phyloP scores from a whole-genome alignment of 2,888 invertebrate genomes.

The Netelia fuscicornis region DNA sequence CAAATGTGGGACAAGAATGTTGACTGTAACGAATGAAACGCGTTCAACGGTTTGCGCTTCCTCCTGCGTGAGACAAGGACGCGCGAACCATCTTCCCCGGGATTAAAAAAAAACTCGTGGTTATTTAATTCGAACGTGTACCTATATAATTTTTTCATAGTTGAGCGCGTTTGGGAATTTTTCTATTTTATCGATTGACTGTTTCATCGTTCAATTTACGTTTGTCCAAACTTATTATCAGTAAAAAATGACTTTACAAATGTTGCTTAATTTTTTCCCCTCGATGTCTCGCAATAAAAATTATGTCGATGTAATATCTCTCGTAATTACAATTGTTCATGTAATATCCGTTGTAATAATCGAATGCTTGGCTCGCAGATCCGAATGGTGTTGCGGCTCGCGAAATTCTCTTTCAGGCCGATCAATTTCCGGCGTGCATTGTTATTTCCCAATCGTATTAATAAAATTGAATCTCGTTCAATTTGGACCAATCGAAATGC shows the following conservation, averaged over 20 bases:
- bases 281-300: neutral
- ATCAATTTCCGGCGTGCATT: too few relatives aligned
- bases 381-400: neutral
- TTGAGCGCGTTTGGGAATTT: neutral
- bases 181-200: slow-evolving; percentile 19
- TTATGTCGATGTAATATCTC: slow-evolving; percentile 32
- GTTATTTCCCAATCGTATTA: neutral
- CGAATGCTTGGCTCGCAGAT: neutral
- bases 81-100: neutral
- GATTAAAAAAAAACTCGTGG: neutral
- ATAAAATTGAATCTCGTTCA: neutral
- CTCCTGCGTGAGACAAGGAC: neutral
- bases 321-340: slow-evolving; percentile 4
- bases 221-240: too few relatives aligned
- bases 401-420: slow-evolving; percentile 11
- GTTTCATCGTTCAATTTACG: too few relatives aligned
- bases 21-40: slow-evolving; percentile 33
- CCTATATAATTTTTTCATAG: neutral
- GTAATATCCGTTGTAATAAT: slow-evolving; percentile 27
- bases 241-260: too few relatives aligned
- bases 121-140: slow-evolving; percentile 6
- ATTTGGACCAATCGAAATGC: too few relatives aligned
- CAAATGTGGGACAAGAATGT: slow-evolving; percentile 69
- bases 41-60: slow-evolving; percentile 1
- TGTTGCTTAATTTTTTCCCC: neutral